Evolutionary conservation across 2,797 vertebrate species (phyloP).

Genomic region (Smutsia gigantea): DNA sequence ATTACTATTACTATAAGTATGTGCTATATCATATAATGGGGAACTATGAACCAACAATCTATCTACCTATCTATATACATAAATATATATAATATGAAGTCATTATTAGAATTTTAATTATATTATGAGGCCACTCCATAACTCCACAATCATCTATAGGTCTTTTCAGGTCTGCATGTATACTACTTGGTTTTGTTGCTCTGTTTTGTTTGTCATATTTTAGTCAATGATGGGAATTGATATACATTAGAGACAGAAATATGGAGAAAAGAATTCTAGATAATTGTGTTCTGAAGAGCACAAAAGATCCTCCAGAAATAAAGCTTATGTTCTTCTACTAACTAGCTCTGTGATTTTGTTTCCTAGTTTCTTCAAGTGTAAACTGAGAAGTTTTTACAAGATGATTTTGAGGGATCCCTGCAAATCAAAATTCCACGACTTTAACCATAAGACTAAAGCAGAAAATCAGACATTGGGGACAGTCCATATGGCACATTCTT

Average conservation of each 20-base stretch:
- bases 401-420: not conserved
- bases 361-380: not conserved
- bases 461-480: not conserved
- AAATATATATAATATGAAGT: not conserved
- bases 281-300: not conserved
- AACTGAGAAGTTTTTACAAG: constrained; percentile 11
- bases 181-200: not conserved
- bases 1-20: too few species aligned
- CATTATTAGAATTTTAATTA: not conserved
- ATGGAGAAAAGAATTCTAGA: not conserved
- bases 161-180: not conserved
- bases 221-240: not conserved
- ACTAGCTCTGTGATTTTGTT: constrained; percentile 2
- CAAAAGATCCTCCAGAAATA: not conserved
- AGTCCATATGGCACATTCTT: not conserved
- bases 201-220: not conserved
- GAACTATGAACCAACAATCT: not conserved
- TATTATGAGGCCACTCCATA: not conserved
- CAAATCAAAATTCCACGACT: not conserved
- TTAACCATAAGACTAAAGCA: not conserved
- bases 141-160: not conserved
- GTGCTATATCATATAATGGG: not conserved
- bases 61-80: too few species aligned
- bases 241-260: not conserved
- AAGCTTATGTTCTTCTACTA: not conserved